Percentiles rank a stretch among this genome's conserved stretches.
phyloP scores from a whole-genome alignment of 2,797 vertebrate genomes.

The Poeciliopsis turneri region DNA sequence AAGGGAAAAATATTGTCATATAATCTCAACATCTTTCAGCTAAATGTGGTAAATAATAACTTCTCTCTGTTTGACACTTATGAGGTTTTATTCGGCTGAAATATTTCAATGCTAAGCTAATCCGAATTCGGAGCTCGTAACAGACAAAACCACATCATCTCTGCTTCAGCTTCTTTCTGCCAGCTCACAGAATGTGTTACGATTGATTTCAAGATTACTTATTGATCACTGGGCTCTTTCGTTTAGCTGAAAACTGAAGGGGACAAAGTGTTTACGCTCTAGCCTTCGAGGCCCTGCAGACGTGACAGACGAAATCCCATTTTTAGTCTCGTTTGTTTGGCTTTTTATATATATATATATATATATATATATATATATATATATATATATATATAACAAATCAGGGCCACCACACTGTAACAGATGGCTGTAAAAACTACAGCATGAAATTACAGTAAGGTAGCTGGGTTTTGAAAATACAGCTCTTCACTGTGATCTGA shows the following conservation, averaged over 20 bases:
- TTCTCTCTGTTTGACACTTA: slow-evolving; percentile 3
- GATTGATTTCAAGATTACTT: slow-evolving; percentile 40
- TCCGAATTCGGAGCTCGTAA: slow-evolving; percentile 11
- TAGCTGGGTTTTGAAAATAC: too few relatives aligned
- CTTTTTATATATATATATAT: not conserved
- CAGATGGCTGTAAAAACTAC: too few relatives aligned
- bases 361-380: too few relatives aligned
- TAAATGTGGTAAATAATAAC: slow-evolving; percentile 13
- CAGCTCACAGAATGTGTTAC: slow-evolving; percentile 24
- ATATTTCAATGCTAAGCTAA: slow-evolving; percentile 13
- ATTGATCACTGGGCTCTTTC: slow-evolving; percentile 28
- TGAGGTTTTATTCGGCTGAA: slow-evolving; percentile 1
- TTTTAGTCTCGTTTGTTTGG: not conserved
- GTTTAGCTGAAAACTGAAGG: slow-evolving; percentile 15
- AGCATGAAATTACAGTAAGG: too few relatives aligned
- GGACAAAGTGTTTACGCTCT: slow-evolving; percentile 6
- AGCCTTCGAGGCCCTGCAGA: slow-evolving; percentile 5
- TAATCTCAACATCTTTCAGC: slow-evolving; percentile 4
- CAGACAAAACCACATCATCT: slow-evolving; percentile 11
- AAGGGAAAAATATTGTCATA: slow-evolving; percentile 3
- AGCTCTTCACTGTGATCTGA: too few relatives aligned
- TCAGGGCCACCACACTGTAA: not conserved
- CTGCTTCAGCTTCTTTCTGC: slow-evolving; percentile 3
- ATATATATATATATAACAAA: not conserved
- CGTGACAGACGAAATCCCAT: not conserved